Percentiles rank a stretch among this genome's conserved stretches.
phyloP scores from a whole-genome alignment of 2,797 vertebrate genomes.

The Crocidura indochinensis region DNA sequence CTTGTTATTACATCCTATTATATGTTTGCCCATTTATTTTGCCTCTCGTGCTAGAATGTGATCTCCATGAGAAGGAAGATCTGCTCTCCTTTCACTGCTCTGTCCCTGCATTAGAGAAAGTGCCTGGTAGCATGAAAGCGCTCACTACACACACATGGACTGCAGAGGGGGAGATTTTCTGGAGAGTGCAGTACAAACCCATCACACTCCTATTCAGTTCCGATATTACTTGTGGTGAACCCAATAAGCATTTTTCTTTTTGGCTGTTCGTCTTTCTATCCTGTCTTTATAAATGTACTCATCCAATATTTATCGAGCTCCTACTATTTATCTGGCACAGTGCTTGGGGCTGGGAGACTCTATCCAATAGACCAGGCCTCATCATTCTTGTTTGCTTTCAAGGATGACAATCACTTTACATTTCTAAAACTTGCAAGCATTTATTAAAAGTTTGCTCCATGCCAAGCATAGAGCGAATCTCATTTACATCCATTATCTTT shows the following conservation, averaged over 20 bases:
- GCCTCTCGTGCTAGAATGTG: not conserved
- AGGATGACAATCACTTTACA: not conserved
- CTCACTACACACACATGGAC: not conserved
- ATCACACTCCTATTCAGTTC: not conserved
- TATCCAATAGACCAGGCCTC: not conserved
- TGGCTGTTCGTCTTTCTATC: not conserved
- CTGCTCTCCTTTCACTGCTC: not conserved
- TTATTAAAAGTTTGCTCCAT: not conserved
- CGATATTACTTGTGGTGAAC: not conserved
- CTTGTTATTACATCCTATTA: too few relatives aligned
- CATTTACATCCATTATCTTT: not conserved
- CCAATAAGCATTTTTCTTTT: not conserved
- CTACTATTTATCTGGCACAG: not conserved
- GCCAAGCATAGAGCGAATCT: not conserved
- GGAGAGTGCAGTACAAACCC: not conserved
- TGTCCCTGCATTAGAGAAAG: not conserved
- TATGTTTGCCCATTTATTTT: not conserved
- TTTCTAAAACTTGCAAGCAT: not conserved
- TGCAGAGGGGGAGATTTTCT: not conserved
- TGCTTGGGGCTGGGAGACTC: not conserved
- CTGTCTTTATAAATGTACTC: not conserved
- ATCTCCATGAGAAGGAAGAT: not conserved
- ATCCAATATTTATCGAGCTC: not conserved
- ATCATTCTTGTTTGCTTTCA: slow-evolving; percentile 2
- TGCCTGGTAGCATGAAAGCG: not conserved